Evolutionary conservation across 2,113 vertebrate species (phyloP).

Genomic region (Lontra canadensis): DNA sequence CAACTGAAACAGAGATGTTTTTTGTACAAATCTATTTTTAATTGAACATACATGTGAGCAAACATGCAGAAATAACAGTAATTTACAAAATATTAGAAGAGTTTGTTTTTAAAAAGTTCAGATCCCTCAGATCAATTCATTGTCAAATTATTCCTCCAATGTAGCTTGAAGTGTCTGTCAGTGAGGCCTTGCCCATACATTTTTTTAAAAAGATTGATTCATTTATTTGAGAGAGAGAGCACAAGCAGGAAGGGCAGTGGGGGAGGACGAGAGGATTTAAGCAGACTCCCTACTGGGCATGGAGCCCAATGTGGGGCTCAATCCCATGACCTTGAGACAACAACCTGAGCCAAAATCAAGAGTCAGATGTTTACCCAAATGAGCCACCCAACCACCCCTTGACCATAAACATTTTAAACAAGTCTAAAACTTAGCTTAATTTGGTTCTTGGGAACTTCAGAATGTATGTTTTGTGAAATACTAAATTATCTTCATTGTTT

Average conservation of each 20-base stretch:
- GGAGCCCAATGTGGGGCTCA: not conserved
- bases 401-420: not conserved
- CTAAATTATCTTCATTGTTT: constrained; percentile 44
- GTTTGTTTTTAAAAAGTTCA: not conserved
- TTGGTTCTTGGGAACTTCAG: not conserved
- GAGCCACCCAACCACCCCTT: not conserved
- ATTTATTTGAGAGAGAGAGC: not conserved
- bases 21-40: not conserved
- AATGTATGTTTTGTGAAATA: not conserved
- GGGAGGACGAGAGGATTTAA: not conserved
- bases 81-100: not conserved
- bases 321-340: not conserved
- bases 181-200: not conserved
- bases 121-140: not conserved
- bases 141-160: not conserved
- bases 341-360: not conserved
- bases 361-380: not conserved
- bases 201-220: not conserved
- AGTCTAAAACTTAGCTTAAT: constrained; percentile 16
- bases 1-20: not conserved
- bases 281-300: not conserved
- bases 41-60: not conserved
- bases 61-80: not conserved
- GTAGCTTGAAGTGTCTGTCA: not conserved
- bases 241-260: not conserved